Evolutionary conservation across 2,888 invertebrate genomes (phyloP), one percentile per base, ranked within the genome.

Genomic region (Campaea margaritaria): DNA sequence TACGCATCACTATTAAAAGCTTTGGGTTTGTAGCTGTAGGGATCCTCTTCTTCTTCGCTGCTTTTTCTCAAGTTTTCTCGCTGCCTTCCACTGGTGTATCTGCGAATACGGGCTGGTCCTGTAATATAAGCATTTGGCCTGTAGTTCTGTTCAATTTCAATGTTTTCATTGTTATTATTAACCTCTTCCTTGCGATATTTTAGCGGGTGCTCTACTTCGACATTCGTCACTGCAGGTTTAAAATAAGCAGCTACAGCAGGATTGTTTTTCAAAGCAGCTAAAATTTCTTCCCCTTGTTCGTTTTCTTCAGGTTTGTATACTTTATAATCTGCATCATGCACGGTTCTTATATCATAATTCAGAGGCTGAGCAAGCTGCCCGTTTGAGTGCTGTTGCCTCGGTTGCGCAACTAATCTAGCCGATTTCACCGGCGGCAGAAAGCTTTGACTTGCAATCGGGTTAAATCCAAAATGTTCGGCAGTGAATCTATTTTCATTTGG

Each of bases 11-110:
- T 82, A 59, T 93, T 93, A 61, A 93, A 93, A 59, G 93, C 93
- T 72, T 93, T 90, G 0, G 93, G 93, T 74, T 88, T 89, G 70
- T 92, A 93, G 71, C 93, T 88, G 73, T 94, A 94, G 28, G 94
- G 93, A 70, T 90, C 89, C 27, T 92, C 90, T 28, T 85, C 87
- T 56, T 85, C 91, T 45, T 85, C 81, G 65, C 80, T 81, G 68
- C 71, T 79, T 71, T 84, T 85, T 72, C 82, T 89, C 65, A 83
- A 69, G 62, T 84, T 86, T 73, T 87, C 85, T 59, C 84, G 79
- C 78, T 82, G 85, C 68, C 85, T 89, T 78, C 87, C 91, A 81
- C 87, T 86, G 70, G 89, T 83, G 74, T 93, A 93, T 67, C 94
- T 86, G 70, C 91, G 87, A 77, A 88, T 86, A 79, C 92, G 88